phyloP scores from a whole-genome alignment of 2,888 invertebrate species.

The Auanema sp. region DNA sequence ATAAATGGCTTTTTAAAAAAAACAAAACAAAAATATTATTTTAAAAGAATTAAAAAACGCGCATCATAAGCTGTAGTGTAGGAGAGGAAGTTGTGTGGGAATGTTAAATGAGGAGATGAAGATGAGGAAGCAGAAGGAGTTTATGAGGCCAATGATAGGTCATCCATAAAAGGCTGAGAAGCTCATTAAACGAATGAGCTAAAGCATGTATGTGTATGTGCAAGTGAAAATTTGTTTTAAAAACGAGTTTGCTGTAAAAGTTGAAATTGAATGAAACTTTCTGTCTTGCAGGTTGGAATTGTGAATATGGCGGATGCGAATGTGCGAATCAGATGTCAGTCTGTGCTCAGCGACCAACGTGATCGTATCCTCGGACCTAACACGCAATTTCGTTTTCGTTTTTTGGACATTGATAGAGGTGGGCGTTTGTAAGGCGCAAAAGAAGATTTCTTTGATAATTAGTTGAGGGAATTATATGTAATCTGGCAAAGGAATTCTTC shows the following conservation, averaged over 20 bases:
- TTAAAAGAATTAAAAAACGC: not conserved
- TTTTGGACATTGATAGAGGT: conserved; percentile 44
- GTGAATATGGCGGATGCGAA: conserved; percentile 40
- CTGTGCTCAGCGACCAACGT: conserved; percentile 30
- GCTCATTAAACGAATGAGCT: too few relatives aligned
- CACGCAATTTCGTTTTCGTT: conserved; percentile 34
- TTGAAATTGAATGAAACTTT: too few relatives aligned
- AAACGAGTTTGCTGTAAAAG: too few relatives aligned
- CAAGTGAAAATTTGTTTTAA: too few relatives aligned
- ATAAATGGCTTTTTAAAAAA: conserved; percentile 1
- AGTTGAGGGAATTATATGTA: not conserved
- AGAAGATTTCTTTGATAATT: not conserved
- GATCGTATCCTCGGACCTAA: conserved; percentile 32
- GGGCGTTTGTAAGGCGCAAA: not conserved
- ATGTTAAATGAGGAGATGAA: too few relatives aligned
- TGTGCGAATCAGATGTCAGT: conserved; percentile 39
- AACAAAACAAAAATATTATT: not conserved
- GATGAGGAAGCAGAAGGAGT: too few relatives aligned
- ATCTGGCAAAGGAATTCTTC: too few relatives aligned
- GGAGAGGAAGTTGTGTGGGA: not conserved
- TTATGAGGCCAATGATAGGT: too few relatives aligned
- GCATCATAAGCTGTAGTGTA: conserved; percentile 3
- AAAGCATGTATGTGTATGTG: too few relatives aligned
- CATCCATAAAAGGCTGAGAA: too few relatives aligned
- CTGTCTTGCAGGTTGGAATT: conserved; percentile 29